A percentile compares a stretch with the other conserved stretches of the same genome.
phyloP scores from a whole-genome alignment of 2,888 invertebrate genomes.

The Ecliptopera silaceata region DNA sequence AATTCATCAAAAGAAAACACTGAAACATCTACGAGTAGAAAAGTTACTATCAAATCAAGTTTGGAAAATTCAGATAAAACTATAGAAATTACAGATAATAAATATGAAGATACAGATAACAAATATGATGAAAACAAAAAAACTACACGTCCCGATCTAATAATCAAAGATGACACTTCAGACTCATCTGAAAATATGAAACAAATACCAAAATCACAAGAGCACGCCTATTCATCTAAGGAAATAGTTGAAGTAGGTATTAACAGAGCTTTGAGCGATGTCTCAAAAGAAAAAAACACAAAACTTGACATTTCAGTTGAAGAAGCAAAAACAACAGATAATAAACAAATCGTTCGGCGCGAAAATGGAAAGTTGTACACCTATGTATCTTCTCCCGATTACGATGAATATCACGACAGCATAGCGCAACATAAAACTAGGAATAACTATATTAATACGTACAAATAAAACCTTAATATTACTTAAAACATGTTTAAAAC shows the following conservation, averaged over 20 bases:
- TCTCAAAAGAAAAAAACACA: background rate
- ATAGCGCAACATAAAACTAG: slow-evolving; percentile 17
- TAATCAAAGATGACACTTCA: background rate
- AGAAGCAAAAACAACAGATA: slow-evolving; percentile 1
- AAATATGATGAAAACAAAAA: slow-evolving; percentile 14
- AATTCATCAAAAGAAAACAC: background rate
- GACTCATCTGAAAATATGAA: slow-evolving; percentile 1
- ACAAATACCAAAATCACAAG: background rate
- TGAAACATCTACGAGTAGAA: background rate
- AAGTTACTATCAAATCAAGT: background rate
- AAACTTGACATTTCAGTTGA: background rate
- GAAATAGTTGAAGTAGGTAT: slow-evolving; percentile 17
- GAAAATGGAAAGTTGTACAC: slow-evolving; percentile 42
- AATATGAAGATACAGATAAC: too few species aligned
- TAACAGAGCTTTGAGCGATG: slow-evolving; percentile 8
- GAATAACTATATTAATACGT: slow-evolving; percentile 15
- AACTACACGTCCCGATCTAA: background rate
- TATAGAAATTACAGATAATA: background rate
- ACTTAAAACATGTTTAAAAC: too few species aligned
- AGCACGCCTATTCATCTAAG: slow-evolving; percentile 10
- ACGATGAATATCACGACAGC: slow-evolving; percentile 49
- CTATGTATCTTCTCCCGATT: slow-evolving; percentile 43
- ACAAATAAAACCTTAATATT: too few species aligned
- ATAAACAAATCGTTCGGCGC: slow-evolving; percentile 27
- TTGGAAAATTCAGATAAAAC: background rate